Conservation (phyloP, 2,888 invertebrate genomes). For the Drosophila fungiperda region DNA sequence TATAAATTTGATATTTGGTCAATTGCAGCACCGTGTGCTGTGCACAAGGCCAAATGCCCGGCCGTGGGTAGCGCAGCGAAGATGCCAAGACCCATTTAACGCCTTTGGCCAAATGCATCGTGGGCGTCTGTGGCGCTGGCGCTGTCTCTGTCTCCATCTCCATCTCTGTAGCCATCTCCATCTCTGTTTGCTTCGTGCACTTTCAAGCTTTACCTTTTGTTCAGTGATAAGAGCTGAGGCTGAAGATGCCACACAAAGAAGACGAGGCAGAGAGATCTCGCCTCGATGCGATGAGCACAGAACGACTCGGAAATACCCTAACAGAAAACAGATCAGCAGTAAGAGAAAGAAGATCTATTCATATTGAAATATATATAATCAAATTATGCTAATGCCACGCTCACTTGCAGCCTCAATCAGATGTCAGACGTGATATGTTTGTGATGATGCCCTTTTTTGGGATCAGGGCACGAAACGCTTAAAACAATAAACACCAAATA, state of each 20-base stretch:
- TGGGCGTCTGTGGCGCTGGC: constrained; percentile 54
- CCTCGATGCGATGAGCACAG: no score
- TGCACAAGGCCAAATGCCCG: constrained; percentile 24
- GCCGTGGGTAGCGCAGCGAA: constrained; percentile 26
- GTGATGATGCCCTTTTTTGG: constrained; percentile 58
- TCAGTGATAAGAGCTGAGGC: constrained; percentile 26
- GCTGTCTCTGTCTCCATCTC: neutral
- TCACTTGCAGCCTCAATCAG: constrained; percentile 14
- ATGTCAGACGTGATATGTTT: constrained; percentile 18
- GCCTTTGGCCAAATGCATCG: constrained; percentile 61
- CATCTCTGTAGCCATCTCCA: no score
- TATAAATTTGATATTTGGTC: constrained; percentile 10
- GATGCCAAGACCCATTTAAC: constrained; percentile 59
- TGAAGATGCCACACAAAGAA: constrained; percentile 4
- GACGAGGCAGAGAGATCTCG: constrained; percentile 1
- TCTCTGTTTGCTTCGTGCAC: neutral
- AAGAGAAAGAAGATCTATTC: neutral
- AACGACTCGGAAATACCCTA: constrained; percentile 28
- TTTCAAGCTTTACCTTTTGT: constrained; percentile 1
- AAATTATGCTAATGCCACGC: constrained; percentile 32
- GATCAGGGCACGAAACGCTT: constrained; percentile 62
- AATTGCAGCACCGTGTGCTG: neutral
- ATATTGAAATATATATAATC: neutral
- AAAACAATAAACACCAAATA: constrained; percentile 76
- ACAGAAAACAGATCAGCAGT: neutral